Evolutionary conservation across 2,113 vertebrate species (phyloP).

Genomic region (Narcine bancroftii): DNA sequence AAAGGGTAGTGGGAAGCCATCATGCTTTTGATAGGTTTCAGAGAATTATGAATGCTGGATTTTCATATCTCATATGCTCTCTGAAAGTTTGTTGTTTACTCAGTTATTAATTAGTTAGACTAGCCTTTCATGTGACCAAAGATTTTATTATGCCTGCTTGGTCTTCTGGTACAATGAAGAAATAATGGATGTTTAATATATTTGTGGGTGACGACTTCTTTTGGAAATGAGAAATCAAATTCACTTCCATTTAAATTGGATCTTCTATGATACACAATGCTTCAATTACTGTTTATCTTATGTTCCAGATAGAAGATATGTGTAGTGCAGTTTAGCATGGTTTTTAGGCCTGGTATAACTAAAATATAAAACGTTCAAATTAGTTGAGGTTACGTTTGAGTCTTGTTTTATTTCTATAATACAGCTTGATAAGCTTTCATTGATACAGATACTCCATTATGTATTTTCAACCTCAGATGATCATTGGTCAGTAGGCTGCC

Average conservation of each 20-base stretch:
- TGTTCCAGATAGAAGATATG: not conserved
- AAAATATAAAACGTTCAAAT: not conserved
- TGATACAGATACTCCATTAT: not conserved
- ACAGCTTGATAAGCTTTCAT: too few species aligned
- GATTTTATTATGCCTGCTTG: not conserved
- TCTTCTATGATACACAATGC: not conserved
- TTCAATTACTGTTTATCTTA: not conserved
- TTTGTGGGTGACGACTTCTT: not conserved
- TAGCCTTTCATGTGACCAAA: not conserved
- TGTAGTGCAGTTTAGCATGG: not conserved
- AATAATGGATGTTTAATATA: not conserved
- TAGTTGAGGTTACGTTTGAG: not conserved
- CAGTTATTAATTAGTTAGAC: not conserved
- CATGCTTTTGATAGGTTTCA: not conserved
- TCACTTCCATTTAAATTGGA: not conserved
- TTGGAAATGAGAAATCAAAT: not conserved
- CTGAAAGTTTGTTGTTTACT: not conserved
- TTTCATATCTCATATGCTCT: not conserved
- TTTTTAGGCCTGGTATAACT: not conserved
- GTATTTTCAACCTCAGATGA: not conserved
- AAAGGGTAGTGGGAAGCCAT: not conserved
- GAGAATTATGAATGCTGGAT: not conserved
- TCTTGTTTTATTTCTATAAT: too few species aligned
- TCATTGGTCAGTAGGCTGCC: not conserved
- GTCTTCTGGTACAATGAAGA: not conserved